Conservation (phyloP, 2,113 vertebrate genomes). For the Probosciger aterrimus region DNA sequence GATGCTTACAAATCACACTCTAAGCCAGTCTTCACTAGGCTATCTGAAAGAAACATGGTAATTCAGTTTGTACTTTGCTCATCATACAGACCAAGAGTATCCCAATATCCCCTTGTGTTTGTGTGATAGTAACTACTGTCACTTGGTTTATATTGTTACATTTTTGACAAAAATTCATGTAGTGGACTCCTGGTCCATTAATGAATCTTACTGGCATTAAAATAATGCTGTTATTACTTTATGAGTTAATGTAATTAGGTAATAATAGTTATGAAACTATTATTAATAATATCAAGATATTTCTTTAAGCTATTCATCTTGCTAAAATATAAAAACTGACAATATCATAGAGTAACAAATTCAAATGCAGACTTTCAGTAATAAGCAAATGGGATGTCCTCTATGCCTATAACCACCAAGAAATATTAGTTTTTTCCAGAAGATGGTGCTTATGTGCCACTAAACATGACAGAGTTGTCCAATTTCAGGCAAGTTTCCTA, state of each 20-base stretch:
- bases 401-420: background rate
- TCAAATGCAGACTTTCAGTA: background rate
- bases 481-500: background rate
- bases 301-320: background rate
- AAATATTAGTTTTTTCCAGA: constrained; percentile 40
- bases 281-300: background rate
- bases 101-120: background rate
- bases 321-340: background rate
- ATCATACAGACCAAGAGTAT: background rate
- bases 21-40: background rate
- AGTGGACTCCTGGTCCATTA: background rate
- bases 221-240: background rate
- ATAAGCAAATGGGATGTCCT: background rate
- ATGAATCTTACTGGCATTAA: background rate
- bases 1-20: background rate
- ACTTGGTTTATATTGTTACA: background rate
- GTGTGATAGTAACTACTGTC: background rate
- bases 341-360: background rate
- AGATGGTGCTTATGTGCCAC: constrained; percentile 64
- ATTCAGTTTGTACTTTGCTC: background rate
- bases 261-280: background rate
- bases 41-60: background rate
- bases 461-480: background rate
- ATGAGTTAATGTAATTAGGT: background rate
- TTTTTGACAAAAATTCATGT: background rate